Evolutionary conservation across 2,797 vertebrate genomes (phyloP), one percentile per base, ranked within the genome.

Genomic region (Heliangelus exortis): DNA sequence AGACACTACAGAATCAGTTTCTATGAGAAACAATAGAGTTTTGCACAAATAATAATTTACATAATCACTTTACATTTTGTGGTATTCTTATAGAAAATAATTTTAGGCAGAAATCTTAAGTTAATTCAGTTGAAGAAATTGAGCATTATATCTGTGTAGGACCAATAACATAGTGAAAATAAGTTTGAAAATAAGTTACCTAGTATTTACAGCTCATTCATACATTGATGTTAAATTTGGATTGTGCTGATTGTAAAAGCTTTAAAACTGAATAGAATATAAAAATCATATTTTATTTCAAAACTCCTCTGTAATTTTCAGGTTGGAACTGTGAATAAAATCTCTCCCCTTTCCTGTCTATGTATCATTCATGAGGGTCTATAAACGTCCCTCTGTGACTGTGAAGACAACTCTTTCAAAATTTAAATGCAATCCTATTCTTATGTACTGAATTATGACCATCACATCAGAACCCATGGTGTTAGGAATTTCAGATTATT

Each of bases 401-500:
- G 87, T 20, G 41, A 90, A 85, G 31, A 47, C 57, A 87, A 57
- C 41, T 83, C 82, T 91, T 89, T 87, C 62, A 53, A 91, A 90
- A 82, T 91, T 94, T 91, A 92, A 94, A 91, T 94, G 48, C 65
- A 79, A 92, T 93, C 61, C 77, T 61, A 20, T 57, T 92, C 75
- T 92, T 79, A 84, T 48, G 22, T 65, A 18, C 57, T 93, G 93
- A 97, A 93, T 94, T 88, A 87, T 92, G 92, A 69, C 62, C 85
- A 83, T 75, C 76, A 90, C 84, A 90, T 73, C 84, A 92, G 74
- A 41, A 92, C 50, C 72, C 92, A 87, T 50, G 75, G 62, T 95
- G 57, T 62, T 76, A 89, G 29, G 61, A 96, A 93, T 94, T 94
- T 93, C 75, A 53, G 45, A 85, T 90, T 36, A 96, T 96, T 95